These are phyloP conservation scores for Hylomyscus alleni DNA, from an alignment of 2,797 vertebrate genomes.

Conservation along the genomic window DNA sequence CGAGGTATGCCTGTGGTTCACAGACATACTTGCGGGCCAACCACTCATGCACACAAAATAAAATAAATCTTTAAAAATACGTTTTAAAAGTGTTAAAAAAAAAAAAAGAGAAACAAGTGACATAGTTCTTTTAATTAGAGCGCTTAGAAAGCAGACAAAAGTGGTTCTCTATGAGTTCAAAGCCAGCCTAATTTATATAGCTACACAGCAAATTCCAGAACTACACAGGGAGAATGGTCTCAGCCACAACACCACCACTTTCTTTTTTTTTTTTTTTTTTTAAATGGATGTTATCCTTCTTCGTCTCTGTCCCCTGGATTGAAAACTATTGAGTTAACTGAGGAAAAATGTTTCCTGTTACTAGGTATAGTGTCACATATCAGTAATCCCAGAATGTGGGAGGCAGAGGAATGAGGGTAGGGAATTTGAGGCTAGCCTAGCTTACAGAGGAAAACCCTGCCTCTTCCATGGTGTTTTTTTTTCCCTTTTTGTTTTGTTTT, in stretches of 20 bases:
- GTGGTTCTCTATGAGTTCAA: not conserved
- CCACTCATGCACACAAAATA: not conserved
- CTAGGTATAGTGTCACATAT: not conserved
- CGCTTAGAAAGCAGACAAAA: not conserved
- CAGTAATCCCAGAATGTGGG: not conserved
- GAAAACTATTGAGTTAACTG: not conserved
- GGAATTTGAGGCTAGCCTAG: not conserved
- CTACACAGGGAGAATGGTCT: not conserved
- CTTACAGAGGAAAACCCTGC: not conserved
- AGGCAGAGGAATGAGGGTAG: not conserved
- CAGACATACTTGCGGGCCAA: not conserved
- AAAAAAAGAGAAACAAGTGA: not conserved
- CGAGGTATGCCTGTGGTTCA: not conserved
- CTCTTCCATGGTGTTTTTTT: not conserved
- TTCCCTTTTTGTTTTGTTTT: too few relatives aligned
- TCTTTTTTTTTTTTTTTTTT: not conserved
- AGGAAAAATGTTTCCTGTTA: not conserved
- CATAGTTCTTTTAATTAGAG: not conserved
- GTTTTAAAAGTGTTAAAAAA: not conserved
- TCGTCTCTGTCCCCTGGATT: not conserved
- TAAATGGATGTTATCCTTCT: not conserved
- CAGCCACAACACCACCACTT: not conserved
- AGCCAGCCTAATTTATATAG: not conserved
- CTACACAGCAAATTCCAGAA: not conserved
- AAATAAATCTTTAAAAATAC: not conserved